A percentile compares a stretch with the other conserved stretches of the same genome.
Evolutionary conservation across 2,797 vertebrate species (phyloP).

Genomic region (Lycodopsis pacificus): DNA sequence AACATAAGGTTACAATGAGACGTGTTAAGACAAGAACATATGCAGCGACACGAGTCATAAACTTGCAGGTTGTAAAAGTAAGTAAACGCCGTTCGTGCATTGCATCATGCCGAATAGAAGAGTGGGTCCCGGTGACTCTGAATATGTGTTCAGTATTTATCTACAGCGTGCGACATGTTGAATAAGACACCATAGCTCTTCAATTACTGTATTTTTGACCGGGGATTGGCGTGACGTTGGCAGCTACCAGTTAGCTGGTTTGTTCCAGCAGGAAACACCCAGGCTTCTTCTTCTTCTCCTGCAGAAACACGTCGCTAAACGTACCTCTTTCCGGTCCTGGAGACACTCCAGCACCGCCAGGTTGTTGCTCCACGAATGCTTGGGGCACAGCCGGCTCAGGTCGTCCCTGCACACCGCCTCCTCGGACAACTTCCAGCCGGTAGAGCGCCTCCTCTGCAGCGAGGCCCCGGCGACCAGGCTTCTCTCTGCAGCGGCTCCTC

Average conservation of each 20-base stretch:
- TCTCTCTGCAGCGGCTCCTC: conserved; percentile 63
- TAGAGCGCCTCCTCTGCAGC: conserved; percentile 74
- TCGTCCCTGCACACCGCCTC: conserved; percentile 95
- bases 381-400: conserved; percentile 93
- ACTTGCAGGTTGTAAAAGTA: accelerated
- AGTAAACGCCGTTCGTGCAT: accelerated
- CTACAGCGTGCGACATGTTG: accelerated
- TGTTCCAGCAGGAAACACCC: too few species aligned
- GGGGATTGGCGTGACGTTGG: conserved; percentile 54
- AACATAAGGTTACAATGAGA: neutral
- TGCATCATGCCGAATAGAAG: conserved; percentile 3
- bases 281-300: too few species aligned
- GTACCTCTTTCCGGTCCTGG: conserved; percentile 95
- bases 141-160: accelerated
- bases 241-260: conserved; percentile 21
- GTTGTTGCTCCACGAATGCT: conserved; percentile 97
- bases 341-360: conserved; percentile 95
- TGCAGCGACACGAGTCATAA: neutral
- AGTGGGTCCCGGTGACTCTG: accelerated
- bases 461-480: conserved; percentile 76
- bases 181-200: accelerated
- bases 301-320: neutral
- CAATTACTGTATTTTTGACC: neutral
- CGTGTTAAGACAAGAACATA: neutral
- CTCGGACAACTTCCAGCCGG: conserved; percentile 94